Conservation (phyloP, 2,113 vertebrate genomes). For the Cyanocitta stelleri region DNA sequence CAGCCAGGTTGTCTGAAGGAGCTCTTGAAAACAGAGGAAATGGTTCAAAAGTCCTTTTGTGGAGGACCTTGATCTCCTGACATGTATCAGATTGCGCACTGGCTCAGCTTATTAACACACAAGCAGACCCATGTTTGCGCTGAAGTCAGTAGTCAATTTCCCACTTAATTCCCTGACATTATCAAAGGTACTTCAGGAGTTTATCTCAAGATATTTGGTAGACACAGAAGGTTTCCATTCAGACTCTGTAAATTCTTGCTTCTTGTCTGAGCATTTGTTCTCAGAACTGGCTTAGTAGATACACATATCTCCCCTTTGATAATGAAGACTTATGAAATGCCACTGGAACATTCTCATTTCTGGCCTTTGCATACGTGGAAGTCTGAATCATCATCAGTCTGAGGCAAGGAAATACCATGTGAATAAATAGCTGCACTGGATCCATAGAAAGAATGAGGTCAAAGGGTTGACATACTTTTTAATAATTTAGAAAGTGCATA, state of each 20-base stretch:
- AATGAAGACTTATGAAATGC: neutral
- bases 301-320: neutral
- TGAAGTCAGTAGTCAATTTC: neutral
- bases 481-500: neutral
- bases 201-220: conserved; percentile 10
- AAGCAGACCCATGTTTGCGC: neutral
- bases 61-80: conserved; percentile 13
- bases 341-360: neutral
- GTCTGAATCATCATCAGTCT: neutral
- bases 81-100: neutral
- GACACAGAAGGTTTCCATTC: conserved; percentile 7
- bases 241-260: neutral
- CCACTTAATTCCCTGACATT: neutral
- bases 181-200: conserved; percentile 17
- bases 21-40: conserved; percentile 3
- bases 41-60: conserved; percentile 3
- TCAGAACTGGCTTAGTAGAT: neutral
- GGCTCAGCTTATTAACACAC: neutral
- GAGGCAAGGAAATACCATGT: neutral
- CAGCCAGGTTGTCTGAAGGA: conserved; percentile 48
- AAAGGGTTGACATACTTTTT: neutral
- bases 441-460: neutral
- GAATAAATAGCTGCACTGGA: neutral
- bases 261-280: neutral
- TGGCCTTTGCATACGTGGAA: neutral